These are phyloP conservation scores for Sakesphorus luctuosus DNA, from an alignment of 2,113 vertebrate genomes.

Conservation along the genomic window DNA sequence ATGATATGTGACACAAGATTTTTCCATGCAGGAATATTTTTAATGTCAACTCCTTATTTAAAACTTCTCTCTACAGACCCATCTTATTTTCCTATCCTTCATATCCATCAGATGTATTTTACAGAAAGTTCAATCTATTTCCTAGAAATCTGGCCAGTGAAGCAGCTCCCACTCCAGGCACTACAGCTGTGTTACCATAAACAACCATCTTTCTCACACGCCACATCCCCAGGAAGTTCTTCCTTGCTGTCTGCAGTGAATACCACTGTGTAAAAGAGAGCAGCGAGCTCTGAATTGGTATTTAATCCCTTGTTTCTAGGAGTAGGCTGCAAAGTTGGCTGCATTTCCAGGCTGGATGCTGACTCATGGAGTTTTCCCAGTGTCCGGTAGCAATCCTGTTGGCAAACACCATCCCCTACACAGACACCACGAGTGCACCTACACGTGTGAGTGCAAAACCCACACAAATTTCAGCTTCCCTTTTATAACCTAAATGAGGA, in stretches of 20 bases:
- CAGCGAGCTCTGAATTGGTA: neutral
- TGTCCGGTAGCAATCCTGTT: neutral
- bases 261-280: neutral
- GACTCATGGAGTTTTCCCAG: neutral
- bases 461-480: rapidly evolving
- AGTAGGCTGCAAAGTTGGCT: neutral
- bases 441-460: neutral
- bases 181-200: neutral
- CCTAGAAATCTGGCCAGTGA: neutral
- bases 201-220: rapidly evolving
- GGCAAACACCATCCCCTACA: neutral
- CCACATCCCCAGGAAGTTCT: neutral
- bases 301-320: neutral
- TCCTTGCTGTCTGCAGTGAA: neutral
- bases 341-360: neutral
- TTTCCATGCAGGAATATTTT: constrained; percentile 44
- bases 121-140: neutral
- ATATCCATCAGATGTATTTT: neutral
- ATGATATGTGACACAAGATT: neutral
- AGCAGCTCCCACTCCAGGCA: neutral
- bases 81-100: neutral
- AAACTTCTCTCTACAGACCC: neutral
- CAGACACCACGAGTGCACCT: rapidly evolving
- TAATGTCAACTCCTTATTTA: neutral
- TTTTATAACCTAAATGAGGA: neutral